Base-by-base conservation (phyloP, 2,797 vertebrate species). In the Paedocypris micromegethes region DNA sequence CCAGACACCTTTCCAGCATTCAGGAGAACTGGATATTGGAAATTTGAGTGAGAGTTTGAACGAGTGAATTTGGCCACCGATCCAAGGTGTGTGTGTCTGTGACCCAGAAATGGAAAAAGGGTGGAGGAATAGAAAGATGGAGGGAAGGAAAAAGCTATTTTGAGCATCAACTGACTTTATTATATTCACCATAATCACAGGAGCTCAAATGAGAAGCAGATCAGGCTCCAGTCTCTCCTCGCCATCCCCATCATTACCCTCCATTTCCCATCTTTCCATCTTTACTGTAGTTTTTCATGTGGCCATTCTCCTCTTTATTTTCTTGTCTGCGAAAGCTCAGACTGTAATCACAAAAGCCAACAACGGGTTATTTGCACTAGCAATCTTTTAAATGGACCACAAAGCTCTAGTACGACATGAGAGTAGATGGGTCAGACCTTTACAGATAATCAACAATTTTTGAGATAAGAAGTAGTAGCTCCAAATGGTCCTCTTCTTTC, bases 211-310 rank as follows among this genome's bases (percentile, higher is more conserved):
- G 23, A 23, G 23, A 23, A 23, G 23, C 23, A 23, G 23, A 23
- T 23, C 23, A 23, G 23, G 23, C 1, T 23, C 23, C 23, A 23
- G 23, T 23, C 23, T 40, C 45, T 52, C 9, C 59, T 54, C 23
- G 54, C 39, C 5, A 9, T 51, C 61, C 45, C 73, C 44, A 74
- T 78, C 72, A 74, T 54, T 61, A 59, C 40, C 50, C 53, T 49
- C 62, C 67, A 23, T 53, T 58, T 66, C 49, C 47, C 9, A 74
- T 49, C 51, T 44, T 47, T 66, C 51, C 46, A 57, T 43, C 54
- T 64, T 63, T 42, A 42, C 45, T 62, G 51, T 52, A 59, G 7
- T 4, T 43, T 74, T 76, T 76, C 58, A 70, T 77, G 54, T 72
- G 58, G 71, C 57, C 44, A 68, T 72, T 61, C 50, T 46, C 64